Evolutionary conservation across 2,797 vertebrate species (phyloP), one percentile per base, ranked within the genome.

Genomic region (Carduelis carduelis): DNA sequence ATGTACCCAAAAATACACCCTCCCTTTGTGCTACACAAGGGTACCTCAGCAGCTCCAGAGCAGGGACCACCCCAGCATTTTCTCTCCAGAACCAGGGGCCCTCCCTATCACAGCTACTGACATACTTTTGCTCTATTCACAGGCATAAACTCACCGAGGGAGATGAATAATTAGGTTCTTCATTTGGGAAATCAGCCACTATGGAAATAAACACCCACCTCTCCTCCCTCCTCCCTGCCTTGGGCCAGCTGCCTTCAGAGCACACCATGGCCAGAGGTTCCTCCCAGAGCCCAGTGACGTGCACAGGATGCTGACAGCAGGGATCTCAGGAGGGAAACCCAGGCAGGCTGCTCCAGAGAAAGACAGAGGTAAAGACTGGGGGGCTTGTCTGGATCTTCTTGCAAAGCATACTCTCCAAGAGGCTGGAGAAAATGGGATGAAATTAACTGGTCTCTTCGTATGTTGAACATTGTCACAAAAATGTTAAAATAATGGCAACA

Each of bases 1-100:
- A 91, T 82, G 93, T 93, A 75, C 94, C 95, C 87, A 95, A 70
- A 60, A 89, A 92, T 41, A 96, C 59, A 79, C 90, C 71, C 89
- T 95, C 83, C 64, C 69, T 97, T 97, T 94, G 83, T 93, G 16
- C 52, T 52, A 8, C 84, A 72, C 74, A 23, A 93, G 85, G 23
- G 44, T 93, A 69, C 55, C 65, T 65, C 78, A 89, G 28, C 16
- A 64, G 86, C 9, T 89, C 82, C 19, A 59, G 44, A 93, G 72
- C 14, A 50, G 46, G 52, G 71, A 87, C 44, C 57, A 88, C 41
- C 43, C 60, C 69, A 46, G n/a, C 28, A 60, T 22, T 79, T 44
- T 39, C 59, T 46, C 49, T 26, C n/a, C 39, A 79, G 34, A 85
- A n/a, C 34, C 43, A 34, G 12, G 2, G 10, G 10, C 41, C 53